Base-by-base conservation (phyloP, 2,888 invertebrate genomes). In the Leucophora obtusa region DNA sequence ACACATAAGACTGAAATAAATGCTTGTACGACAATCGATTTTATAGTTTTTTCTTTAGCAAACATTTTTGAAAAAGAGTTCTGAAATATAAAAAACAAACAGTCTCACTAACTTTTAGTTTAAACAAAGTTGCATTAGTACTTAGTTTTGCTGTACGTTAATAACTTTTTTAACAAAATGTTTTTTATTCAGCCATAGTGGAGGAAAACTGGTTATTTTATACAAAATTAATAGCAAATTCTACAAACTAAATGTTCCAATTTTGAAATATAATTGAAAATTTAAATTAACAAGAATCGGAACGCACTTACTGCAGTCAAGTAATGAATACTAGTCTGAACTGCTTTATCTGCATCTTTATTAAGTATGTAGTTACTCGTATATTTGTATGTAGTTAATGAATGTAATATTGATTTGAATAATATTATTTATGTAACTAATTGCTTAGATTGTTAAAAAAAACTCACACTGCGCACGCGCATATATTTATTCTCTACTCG, bases 1-100 rank as follows among this genome's bases (percentile, higher is more conserved):
- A 60, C 78, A 78, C 79, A 68, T 66, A 60, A 78, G 74, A 84
- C 84, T 84, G 83, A 84, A 83, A 70, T 70, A 56, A 79, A 78
- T 65, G 69, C 58, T 81, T 79, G 77, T 60, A 38, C 59, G 75
- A 17, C 79, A 76, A 78, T 79, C 77, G 74, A 73, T 81, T 84
- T 84, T 84, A 84, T 84, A 84, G 84, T 75, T 75, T 82, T 59
- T 56, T 63, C 66, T 75, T 65, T 54, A 53, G 50, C 54, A 71
- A 71, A 73, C 63, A 77, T 18, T 51, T 72, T 63, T 59, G n/a
- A 60, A 70, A 75, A 65, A 74, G 72, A 75, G 68, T 69, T 65
- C 69, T 69, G 6, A 47, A 47, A n/a, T 47, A n/a, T 47, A 47
- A 69, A 28, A 28, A 28, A 28, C 1, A 28, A 28, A 6, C 28